Percentiles rank a stretch among this genome's conserved stretches.
phyloP scores from a whole-genome alignment of 2,888 invertebrate species.

The Meiosimyza platycephala region DNA sequence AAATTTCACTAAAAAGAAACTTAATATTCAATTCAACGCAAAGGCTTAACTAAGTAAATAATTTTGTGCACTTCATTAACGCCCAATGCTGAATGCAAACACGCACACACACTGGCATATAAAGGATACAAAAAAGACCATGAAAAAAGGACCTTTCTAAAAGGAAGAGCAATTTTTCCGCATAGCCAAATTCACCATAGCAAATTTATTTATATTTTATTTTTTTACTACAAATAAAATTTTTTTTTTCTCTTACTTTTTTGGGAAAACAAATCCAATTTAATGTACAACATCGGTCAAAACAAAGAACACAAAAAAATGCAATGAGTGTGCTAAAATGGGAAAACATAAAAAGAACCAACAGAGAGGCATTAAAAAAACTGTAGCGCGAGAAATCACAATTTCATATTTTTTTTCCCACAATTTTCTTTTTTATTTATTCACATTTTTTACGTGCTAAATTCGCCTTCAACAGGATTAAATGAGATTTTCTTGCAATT shows the following conservation, averaged over 20 bases:
- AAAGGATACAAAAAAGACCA: not conserved
- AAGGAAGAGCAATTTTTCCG: not conserved
- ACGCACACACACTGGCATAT: not conserved
- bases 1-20: conserved; percentile 22
- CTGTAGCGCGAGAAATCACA: not conserved
- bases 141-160: not conserved
- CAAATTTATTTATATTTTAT: not conserved
- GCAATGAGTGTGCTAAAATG: too few species aligned
- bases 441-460: conserved; percentile 58
- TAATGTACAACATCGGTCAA: too few species aligned
- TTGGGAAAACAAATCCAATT: too few species aligned
- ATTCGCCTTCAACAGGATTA: conserved; percentile 61
- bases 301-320: too few species aligned
- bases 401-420: conserved; percentile 1
- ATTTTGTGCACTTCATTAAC: not conserved
- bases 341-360: not conserved
- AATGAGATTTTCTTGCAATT: conserved; percentile 62
- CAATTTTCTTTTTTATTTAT: too few species aligned
- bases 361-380: not conserved
- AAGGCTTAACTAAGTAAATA: too few species aligned
- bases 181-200: not conserved
- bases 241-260: too few species aligned
- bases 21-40: too few species aligned
- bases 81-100: too few species aligned
- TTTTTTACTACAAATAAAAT: not conserved